Evolutionary conservation across 2,888 invertebrate species (phyloP), one percentile per base, ranked within the genome.

Genomic region (Ochropacha duplaris): DNA sequence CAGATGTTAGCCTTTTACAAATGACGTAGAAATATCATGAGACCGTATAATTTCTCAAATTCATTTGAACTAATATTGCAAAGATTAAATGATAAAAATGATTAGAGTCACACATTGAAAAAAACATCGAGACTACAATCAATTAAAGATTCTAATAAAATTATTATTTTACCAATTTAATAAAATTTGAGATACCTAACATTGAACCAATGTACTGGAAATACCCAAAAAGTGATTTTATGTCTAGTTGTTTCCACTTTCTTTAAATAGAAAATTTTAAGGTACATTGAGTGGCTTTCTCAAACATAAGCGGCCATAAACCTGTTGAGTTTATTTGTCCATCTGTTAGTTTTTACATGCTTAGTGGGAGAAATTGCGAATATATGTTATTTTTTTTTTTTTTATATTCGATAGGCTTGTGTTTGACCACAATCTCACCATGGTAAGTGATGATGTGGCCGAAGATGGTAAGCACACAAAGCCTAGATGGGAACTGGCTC

Each of bases 291-390:
- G 39, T 39, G 4, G 19, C 44, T 44, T 26, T 50, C 50, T 26
- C 22, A 24, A 50, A 50, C 22, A 50, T 24, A 24, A 50, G n/a
- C 50, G 26, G 16, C 22, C 50, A 16, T 50, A 50, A 50, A 50
- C 50, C 50, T 50, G 50, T 50, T 50, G 28, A 50, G 24, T 50
- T 50, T 50, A 50, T 50, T 28, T 50, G 50, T 28, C 26, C 28
- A 16, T 26, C 28, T 16, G 50, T 26, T 26, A 11, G 16, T 2
- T 26, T 50, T 50, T 6, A 14, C 26, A 50, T 8, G 28, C 50
- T 16, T 44, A 9, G 31, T 31, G 12, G 44, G n/a, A 24, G 26
- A n/a, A 28, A 24, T 50, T 50, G 50, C 50, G 16, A 50, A 5
- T 26, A 50, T n/a, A 50, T 22, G 22, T n/a, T 24, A n/a, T 44